Percentiles rank a stretch among this genome's conserved stretches.
Evolutionary conservation across 2,888 invertebrate genomes (phyloP).

Genomic region (Lamproptera curius): DNA sequence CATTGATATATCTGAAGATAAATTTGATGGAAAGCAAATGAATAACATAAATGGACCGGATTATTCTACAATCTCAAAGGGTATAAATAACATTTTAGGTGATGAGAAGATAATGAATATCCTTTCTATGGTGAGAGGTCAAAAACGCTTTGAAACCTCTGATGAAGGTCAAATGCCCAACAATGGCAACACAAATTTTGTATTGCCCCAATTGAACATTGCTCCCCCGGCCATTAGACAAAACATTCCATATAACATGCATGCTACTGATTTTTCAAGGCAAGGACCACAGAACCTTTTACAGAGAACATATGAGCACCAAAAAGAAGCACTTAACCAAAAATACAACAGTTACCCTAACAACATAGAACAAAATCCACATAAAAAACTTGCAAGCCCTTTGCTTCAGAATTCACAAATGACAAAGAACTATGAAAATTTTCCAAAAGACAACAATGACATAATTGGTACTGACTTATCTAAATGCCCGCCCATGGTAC

Average conservation of each 20-base stretch:
- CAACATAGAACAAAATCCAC: slow-evolving; percentile 29
- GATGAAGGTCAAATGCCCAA: slow-evolving; percentile 1
- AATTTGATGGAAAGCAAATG: slow-evolving; percentile 15
- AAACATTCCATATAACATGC: slow-evolving; percentile 31
- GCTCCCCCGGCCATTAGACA: slow-evolving; percentile 39
- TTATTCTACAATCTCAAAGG: slow-evolving; percentile 79
- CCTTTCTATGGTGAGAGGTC: slow-evolving; percentile 61
- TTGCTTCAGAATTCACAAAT: slow-evolving; percentile 34
- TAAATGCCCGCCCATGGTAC: slow-evolving; percentile 22
- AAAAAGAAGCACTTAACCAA: slow-evolving; percentile 30
- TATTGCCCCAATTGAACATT: neutral
- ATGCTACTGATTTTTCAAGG: slow-evolving; percentile 20
- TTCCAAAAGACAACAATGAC: slow-evolving; percentile 27
- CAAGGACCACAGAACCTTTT: slow-evolving; percentile 21
- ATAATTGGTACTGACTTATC: slow-evolving; percentile 23
- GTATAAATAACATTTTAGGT: slow-evolving; percentile 80
- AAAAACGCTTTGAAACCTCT: slow-evolving; percentile 24
- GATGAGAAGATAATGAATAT: slow-evolving; percentile 81
- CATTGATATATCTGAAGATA: slow-evolving; percentile 54
- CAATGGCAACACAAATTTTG: neutral
- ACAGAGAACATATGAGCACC: slow-evolving; percentile 27
- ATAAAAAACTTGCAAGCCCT: slow-evolving; percentile 29
- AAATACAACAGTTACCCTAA: slow-evolving; percentile 40
- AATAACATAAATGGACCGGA: slow-evolving; percentile 49
- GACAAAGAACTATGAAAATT: slow-evolving; percentile 33